These are phyloP conservation scores for Anniella stebbinsi DNA, from an alignment of 2,797 vertebrate species.

Conservation along the genomic window DNA sequence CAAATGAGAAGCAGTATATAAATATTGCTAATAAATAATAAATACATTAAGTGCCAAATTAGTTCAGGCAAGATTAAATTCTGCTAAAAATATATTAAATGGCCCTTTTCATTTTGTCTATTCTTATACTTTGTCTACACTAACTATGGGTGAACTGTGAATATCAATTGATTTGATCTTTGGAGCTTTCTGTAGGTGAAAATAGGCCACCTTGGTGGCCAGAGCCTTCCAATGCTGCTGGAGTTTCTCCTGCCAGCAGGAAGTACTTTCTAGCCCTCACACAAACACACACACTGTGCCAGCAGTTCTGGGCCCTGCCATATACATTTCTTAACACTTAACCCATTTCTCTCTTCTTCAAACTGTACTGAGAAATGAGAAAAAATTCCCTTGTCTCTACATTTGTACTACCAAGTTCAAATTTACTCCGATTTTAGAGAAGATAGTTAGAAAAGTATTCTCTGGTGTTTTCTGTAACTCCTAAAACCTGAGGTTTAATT, in stretches of 20 bases:
- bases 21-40: too few species aligned
- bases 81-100: conserved; percentile 16
- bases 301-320: too few species aligned
- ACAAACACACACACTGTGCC: too few species aligned
- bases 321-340: not conserved
- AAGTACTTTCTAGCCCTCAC: too few species aligned
- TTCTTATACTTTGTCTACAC: not conserved
- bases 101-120: accelerated
- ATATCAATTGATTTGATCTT: not conserved
- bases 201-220: too few species aligned
- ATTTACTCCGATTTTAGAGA: not conserved
- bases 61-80: not conserved
- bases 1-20: too few species aligned
- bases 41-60: not conserved
- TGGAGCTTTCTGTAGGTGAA: not conserved
- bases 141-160: not conserved
- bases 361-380: not conserved
- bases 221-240: too few species aligned
- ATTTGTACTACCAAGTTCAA: not conserved
- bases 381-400: not conserved
- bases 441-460: not conserved
- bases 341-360: not conserved
- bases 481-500: not conserved
- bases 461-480: not conserved
- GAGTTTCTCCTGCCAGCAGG: too few species aligned